These are phyloP conservation scores for Ceratosolen solmsi DNA, from an alignment of 1,140 invertebrate genomes.

Conservation along the genomic window DNA sequence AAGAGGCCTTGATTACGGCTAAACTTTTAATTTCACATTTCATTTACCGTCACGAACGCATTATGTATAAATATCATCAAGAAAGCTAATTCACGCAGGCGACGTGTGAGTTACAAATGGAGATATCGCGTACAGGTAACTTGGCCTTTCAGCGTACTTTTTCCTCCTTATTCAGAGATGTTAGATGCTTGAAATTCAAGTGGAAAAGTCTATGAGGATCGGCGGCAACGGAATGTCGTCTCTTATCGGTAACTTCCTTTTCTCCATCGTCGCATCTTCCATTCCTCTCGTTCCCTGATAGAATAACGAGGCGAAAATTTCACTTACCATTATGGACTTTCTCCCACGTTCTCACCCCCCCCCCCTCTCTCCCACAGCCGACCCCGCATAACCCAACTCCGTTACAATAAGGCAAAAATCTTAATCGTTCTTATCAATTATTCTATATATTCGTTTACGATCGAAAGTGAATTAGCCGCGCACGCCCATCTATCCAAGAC, in stretches of 20 bases:
- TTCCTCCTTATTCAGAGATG: neutral
- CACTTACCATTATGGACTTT: too few relatives aligned
- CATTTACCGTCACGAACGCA: neutral
- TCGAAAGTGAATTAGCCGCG: neutral
- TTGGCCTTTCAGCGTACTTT: neutral
- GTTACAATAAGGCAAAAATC: neutral
- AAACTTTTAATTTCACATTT: neutral
- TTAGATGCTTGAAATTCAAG: conserved; percentile 12
- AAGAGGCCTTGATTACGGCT: conserved; percentile 1
- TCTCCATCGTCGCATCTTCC: conserved; percentile 34
- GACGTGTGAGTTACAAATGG: conserved; percentile 3
- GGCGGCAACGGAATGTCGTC: conserved; percentile 56
- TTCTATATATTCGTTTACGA: neutral
- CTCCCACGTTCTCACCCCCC: neutral
- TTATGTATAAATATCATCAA: neutral
- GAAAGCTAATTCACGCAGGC: conserved; percentile 9
- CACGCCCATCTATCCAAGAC: neutral
- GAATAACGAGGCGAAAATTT: too few relatives aligned
- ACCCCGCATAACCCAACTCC: too few relatives aligned
- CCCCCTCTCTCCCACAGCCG: too few relatives aligned
- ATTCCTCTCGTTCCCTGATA: too few relatives aligned
- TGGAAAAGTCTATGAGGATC: conserved; percentile 52
- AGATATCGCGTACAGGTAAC: neutral
- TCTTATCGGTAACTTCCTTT: conserved; percentile 60
- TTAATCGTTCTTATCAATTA: neutral